phyloP scores from a whole-genome alignment of 2,888 invertebrate genomes.

The Metalampra italica region DNA sequence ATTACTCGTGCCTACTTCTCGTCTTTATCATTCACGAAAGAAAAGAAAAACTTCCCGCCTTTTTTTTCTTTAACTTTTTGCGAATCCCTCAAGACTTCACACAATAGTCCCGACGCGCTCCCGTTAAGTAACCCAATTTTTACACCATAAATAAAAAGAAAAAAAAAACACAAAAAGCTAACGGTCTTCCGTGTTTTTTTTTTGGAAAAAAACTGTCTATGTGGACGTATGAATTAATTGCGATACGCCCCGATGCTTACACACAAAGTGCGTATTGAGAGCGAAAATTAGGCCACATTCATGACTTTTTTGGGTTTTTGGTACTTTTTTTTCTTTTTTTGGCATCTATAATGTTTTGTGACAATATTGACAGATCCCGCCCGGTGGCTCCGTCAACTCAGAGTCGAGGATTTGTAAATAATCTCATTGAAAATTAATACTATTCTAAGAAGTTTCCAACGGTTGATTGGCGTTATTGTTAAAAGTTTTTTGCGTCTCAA shows the following conservation, averaged over 20 bases:
- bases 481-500: slow-evolving; percentile 43
- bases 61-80: slow-evolving; percentile 30
- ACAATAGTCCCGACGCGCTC: slow-evolving; percentile 61
- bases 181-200: slow-evolving; percentile 61
- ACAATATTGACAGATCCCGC: slow-evolving; percentile 74
- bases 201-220: slow-evolving; percentile 21
- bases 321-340: slow-evolving; percentile 31
- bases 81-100: slow-evolving; percentile 38
- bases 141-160: slow-evolving; percentile 71
- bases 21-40: slow-evolving; percentile 19
- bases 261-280: slow-evolving; percentile 69
- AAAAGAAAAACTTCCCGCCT: slow-evolving; percentile 25
- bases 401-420: slow-evolving; percentile 70
- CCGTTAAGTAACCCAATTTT: slow-evolving; percentile 79
- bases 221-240: slow-evolving; percentile 67
- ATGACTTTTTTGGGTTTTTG: slow-evolving; percentile 33
- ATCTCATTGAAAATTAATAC: slow-evolving; percentile 74
- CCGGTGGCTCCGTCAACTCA: slow-evolving; percentile 33
- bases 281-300: slow-evolving; percentile 76
- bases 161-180: slow-evolving; percentile 64
- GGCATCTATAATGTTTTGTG: slow-evolving; percentile 57
- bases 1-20: slow-evolving; percentile 27
- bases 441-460: slow-evolving; percentile 49
- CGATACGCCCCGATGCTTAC: slow-evolving; percentile 72
- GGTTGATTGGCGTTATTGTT: slow-evolving; percentile 70